Evolutionary conservation across 1,140 invertebrate genomes (phyloP).

Genomic region (Megalopta genalis): DNA sequence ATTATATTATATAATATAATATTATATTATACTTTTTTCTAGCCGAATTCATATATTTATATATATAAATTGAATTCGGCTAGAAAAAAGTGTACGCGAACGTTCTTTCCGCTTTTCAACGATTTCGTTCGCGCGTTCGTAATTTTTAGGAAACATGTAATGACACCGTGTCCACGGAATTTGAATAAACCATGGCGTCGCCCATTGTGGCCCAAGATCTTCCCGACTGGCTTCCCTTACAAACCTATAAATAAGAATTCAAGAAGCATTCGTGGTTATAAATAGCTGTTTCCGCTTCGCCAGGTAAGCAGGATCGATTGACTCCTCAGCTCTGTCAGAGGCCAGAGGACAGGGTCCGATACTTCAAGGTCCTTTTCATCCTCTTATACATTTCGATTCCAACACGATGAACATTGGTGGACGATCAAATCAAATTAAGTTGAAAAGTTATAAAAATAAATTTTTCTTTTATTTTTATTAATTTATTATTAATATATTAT

Average conservation of each 20-base stretch:
- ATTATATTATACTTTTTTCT: too few relatives aligned
- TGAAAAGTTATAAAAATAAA: too few relatives aligned
- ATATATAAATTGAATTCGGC: too few relatives aligned
- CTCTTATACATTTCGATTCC: not conserved
- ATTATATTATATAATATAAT: too few relatives aligned
- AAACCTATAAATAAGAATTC: constrained; percentile 48
- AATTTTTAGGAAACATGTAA: not conserved
- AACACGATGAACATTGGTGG: not conserved
- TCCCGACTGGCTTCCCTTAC: not conserved
- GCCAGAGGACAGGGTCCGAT: constrained; percentile 18
- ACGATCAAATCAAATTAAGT: too few relatives aligned
- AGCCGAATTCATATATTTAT: too few relatives aligned
- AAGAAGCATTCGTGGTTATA: constrained; percentile 52
- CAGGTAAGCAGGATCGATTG: constrained; percentile 48
- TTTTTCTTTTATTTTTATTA: too few relatives aligned
- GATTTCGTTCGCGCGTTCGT: too few relatives aligned
- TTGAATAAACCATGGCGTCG: not conserved
- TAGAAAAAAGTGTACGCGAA: too few relatives aligned
- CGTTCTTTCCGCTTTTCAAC: too few relatives aligned
- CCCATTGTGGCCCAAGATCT: not conserved
- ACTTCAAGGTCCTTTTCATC: not conserved
- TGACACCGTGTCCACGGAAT: not conserved
- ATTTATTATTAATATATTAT: too few relatives aligned
- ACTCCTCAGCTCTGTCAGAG: constrained; percentile 8
- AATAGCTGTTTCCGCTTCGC: constrained; percentile 57